Base-by-base conservation (phyloP, 2,797 vertebrate genomes). In the Poecilia wingei region DNA sequence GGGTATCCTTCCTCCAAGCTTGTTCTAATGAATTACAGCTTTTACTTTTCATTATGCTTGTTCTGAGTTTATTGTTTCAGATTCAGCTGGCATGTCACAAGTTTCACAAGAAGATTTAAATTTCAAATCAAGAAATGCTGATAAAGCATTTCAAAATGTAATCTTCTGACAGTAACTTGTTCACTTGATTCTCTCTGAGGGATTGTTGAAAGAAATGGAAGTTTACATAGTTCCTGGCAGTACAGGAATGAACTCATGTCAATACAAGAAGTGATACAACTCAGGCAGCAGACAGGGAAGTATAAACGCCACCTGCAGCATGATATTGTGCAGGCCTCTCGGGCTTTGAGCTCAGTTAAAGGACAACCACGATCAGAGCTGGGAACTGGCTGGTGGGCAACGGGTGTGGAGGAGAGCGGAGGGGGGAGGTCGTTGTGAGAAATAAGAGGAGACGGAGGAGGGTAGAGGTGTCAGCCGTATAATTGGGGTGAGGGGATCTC, bases 401-500 rank as follows among this genome's bases (percentile, higher is more conserved):
- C 43, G 28, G 76, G 59, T 28, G 59, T 76, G 71, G 22, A 55
- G 20, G 12, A 33, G 9, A 20, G 12, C 0, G n/a, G 61, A 12
- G 33, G 25, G 10, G 74, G 16, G 36, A 22, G 9, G 36, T n/a
- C 51, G 74, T 31, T 68, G 80, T 79, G 88, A 81, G 86, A 82
- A 85, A 82, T 77, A 84, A 86, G 90, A 84, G 82, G 83, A 82
- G 87, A 79, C 77, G 82, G 88, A 86, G 86, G 88, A 85, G 85
- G 86, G 81, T 86, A 51, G 93, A 91, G 91, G 92, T 94, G 93
- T 93, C 92, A 88, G 90, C 57, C 81, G 82, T 93, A 92, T 95
- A 95, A 96, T 96, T 95, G 95, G 93, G 94, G 93, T 94, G 94
- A 96, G 93, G 87, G 91, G 93, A 94, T 95, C 92, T 91, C 90